Percentiles rank a stretch among this genome's conserved stretches.
phyloP scores from a whole-genome alignment of 2,113 vertebrate species.

The Megaceryle torquata region DNA sequence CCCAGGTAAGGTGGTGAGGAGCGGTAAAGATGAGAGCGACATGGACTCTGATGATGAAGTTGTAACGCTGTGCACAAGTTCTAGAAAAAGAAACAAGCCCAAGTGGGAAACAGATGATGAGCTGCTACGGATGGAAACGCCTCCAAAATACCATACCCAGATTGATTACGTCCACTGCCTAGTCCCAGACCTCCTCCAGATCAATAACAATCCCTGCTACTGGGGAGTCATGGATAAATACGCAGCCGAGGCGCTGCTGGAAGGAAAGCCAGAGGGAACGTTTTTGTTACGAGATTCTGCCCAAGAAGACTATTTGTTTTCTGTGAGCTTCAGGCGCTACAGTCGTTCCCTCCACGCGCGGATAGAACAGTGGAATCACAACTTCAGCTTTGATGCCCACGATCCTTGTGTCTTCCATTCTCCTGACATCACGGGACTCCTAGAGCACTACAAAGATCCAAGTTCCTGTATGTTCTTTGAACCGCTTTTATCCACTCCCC shows the following conservation, averaged over 20 bases:
- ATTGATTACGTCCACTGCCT: slow-evolving; percentile 86
- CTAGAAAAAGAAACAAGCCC: slow-evolving; percentile 80
- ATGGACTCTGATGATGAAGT: slow-evolving; percentile 81
- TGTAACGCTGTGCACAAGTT: slow-evolving; percentile 73
- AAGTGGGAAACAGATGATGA: slow-evolving; percentile 81
- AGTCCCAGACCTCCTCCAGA: slow-evolving; percentile 95
- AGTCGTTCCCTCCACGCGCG: slow-evolving; percentile 95
- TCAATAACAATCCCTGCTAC: slow-evolving; percentile 95
- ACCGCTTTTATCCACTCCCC: slow-evolving; percentile 89
- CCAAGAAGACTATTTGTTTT: slow-evolving; percentile 95
- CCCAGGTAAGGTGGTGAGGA: slow-evolving; percentile 46
- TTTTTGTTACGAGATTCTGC: slow-evolving; percentile 94
- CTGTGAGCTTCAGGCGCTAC: slow-evolving; percentile 95
- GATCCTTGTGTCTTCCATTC: slow-evolving; percentile 96
- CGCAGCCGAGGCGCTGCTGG: slow-evolving; percentile 91
- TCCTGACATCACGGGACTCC: slow-evolving; percentile 88
- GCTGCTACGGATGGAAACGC: slow-evolving; percentile 70
- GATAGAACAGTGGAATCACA: slow-evolving; percentile 95
- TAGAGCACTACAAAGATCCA: slow-evolving; percentile 94
- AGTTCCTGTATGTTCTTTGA: slow-evolving; percentile 97
- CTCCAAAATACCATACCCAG: slow-evolving; percentile 80
- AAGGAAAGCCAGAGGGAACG: slow-evolving; percentile 94
- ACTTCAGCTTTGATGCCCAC: slow-evolving; percentile 95
- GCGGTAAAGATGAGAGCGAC: slow-evolving; percentile 83
- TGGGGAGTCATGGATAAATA: slow-evolving; percentile 98